Evolutionary conservation across 2,797 vertebrate genomes (phyloP).

Genomic region (Girardinus metallicus): DNA sequence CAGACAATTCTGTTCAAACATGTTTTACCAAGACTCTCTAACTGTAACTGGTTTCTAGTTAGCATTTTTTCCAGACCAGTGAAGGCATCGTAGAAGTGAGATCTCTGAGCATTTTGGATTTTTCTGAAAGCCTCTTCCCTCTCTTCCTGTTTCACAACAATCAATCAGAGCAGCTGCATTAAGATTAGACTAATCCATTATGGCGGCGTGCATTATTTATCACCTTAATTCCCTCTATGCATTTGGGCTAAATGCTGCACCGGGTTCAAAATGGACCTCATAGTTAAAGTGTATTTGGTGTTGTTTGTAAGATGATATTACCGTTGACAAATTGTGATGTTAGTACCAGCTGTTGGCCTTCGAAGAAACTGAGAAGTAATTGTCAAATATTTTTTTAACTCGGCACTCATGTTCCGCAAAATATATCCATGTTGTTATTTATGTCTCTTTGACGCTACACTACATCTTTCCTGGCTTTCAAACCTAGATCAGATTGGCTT

Average conservation of each 20-base stretch:
- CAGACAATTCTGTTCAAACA: not conserved
- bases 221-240: constrained; percentile 50
- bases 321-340: constrained; percentile 12
- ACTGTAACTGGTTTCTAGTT: not conserved
- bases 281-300: constrained; percentile 30
- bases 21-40: not conserved
- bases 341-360: constrained; percentile 26
- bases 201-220: constrained; percentile 72
- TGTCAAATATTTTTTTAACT: not conserved
- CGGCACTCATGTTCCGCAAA: not conserved
- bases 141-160: constrained; percentile 49
- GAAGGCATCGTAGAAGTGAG: not conserved
- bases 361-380: not conserved
- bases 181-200: constrained; percentile 70
- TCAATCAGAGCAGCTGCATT: constrained; percentile 66
- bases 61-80: not conserved
- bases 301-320: constrained; percentile 24
- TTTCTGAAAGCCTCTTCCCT: constrained; percentile 54
- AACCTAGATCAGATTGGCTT: constrained; percentile 32
- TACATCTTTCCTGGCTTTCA: constrained; percentile 7
- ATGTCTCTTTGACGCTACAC: constrained; percentile 16
- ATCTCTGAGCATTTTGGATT: constrained; percentile 28
- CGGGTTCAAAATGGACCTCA: constrained; percentile 27
- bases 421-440: not conserved
- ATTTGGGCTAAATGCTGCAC: constrained; percentile 43